Evolutionary conservation across 2,888 invertebrate genomes (phyloP), one percentile per base, ranked within the genome.

Genomic region (Spisula subtruncata): DNA sequence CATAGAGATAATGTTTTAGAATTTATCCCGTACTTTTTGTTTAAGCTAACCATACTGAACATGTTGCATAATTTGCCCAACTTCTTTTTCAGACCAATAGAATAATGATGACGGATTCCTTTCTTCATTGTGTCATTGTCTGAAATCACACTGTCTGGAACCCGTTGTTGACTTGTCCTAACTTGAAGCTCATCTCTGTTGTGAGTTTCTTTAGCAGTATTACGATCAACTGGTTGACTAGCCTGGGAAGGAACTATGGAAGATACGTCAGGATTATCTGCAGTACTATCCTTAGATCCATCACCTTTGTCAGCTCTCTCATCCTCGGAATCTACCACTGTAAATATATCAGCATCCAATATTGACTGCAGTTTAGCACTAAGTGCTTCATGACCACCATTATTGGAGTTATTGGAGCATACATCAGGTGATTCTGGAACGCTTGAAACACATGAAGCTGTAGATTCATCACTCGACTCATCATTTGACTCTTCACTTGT

Each of bases 341-440:
- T 86, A 66, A 91, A 91, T 29, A 91, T 91, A 80, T 91, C 91
- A 29, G 91, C 91, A 88, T 88, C 86, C 14, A 91, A 79, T 35
- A 91, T 35, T 20, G 91, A 91, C 51, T 89, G 88, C 46, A 91
- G 79, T 83, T 91, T 91, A 48, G 85, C 89, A 88, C 89, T 89
- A 48, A 91, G 48, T 54, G 89, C 81, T 60, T 86, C 85, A 35
- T n/a, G 54, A 35, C 56, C 71, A n/a, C 71, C 51, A 48, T 84
- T 51, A 16, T 51, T 66, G 5, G 54, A 46, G 75, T 35, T 75
- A 18, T 75, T 75, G 1, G 75, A 75, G 18, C 18, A 35, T 32
- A 18, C 32, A 35, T 75, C 75, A 35, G 35, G 12, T 18, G 75
- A 18, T 35, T 32, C 75, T 14, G 71, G 29, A 29, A 18, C 32